Conservation (phyloP, 2,113 vertebrate genomes). For the Electrona antarctica region DNA sequence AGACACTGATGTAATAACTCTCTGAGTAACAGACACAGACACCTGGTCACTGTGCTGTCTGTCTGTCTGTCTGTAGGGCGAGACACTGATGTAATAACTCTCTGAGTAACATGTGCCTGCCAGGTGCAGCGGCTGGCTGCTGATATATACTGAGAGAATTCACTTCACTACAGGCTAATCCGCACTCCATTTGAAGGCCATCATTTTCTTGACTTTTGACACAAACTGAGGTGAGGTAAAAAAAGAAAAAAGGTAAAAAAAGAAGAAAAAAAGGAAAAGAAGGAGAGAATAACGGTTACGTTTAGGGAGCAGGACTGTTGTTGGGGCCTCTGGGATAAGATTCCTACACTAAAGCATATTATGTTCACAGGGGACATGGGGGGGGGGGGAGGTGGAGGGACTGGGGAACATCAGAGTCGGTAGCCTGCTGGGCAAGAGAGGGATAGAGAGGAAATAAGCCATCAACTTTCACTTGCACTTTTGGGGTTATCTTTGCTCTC, state of each 20-base stretch:
- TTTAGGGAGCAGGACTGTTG: slow-evolving; percentile 43
- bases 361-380: too few species aligned
- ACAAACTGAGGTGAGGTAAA: slow-evolving; percentile 76
- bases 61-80: neutral
- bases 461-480: slow-evolving; percentile 79
- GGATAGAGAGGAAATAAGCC: slow-evolving; percentile 83
- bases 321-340: slow-evolving; percentile 70
- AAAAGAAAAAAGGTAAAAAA: slow-evolving; percentile 80
- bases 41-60: too few species aligned
- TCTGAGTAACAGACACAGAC: slow-evolving; percentile 77
- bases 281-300: too few species aligned
- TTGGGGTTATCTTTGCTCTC: slow-evolving; percentile 43
- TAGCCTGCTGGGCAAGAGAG: slow-evolving; percentile 79
- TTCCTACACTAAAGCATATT: slow-evolving; percentile 69
- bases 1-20: slow-evolving; percentile 49
- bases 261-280: slow-evolving; percentile 77
- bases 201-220: slow-evolving; percentile 79
- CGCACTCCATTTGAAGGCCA: slow-evolving; percentile 66
- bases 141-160: slow-evolving; percentile 77
- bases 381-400: slow-evolving; percentile 39
- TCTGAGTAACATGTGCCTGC: slow-evolving; percentile 81
- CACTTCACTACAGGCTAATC: slow-evolving; percentile 73
- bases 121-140: slow-evolving; percentile 76
- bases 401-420: slow-evolving; percentile 75
- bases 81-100: slow-evolving; percentile 49